These are phyloP conservation scores for Dendrophyllia cribrosa DNA, from an alignment of 64 coral and sea anemone genomes.

Conservation along the genomic window DNA sequence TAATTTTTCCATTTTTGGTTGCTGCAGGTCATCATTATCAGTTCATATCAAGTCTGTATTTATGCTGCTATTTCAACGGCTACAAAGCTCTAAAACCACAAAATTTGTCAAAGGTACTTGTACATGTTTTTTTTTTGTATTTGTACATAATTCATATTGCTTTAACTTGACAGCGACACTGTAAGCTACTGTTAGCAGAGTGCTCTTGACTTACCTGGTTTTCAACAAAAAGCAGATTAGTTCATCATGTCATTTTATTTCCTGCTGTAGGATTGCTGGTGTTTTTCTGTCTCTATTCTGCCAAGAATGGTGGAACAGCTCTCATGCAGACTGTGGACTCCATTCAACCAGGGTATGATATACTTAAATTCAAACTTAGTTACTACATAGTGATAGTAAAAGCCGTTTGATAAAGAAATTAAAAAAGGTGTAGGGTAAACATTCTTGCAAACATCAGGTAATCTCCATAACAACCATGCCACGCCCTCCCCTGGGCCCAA, in stretches of 20 bases:
- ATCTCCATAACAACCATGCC: too few species aligned
- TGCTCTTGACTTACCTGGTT: background rate
- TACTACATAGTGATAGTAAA: too few species aligned
- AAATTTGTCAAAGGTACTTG: slow-evolving; percentile 94
- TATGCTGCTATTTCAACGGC: slow-evolving; percentile 92
- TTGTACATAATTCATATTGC: too few species aligned
- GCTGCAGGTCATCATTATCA: slow-evolving; percentile 60
- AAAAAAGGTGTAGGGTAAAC: too few species aligned
- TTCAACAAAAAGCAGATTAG: background rate
- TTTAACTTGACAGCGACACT: too few species aligned
- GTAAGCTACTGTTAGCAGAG: too few species aligned
- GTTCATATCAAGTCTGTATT: slow-evolving; percentile 85
- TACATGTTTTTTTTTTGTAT: too few species aligned
- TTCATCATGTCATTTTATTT: background rate
- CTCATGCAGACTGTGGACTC: slow-evolving; percentile 85
- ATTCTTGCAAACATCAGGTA: too few species aligned
- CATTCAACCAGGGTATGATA: slow-evolving; percentile 81
- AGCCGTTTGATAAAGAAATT: too few species aligned
- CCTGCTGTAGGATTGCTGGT: slow-evolving; percentile 74
- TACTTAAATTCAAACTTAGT: too few species aligned
- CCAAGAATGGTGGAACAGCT: slow-evolving; percentile 72
- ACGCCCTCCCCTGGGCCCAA: too few species aligned
- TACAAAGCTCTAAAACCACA: slow-evolving; percentile 97
- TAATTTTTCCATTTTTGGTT: background rate
- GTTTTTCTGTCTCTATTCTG: slow-evolving; percentile 92